These are phyloP conservation scores for Corbicula japonica DNA, from an alignment of 2,888 invertebrate genomes.

Conservation along the genomic window DNA sequence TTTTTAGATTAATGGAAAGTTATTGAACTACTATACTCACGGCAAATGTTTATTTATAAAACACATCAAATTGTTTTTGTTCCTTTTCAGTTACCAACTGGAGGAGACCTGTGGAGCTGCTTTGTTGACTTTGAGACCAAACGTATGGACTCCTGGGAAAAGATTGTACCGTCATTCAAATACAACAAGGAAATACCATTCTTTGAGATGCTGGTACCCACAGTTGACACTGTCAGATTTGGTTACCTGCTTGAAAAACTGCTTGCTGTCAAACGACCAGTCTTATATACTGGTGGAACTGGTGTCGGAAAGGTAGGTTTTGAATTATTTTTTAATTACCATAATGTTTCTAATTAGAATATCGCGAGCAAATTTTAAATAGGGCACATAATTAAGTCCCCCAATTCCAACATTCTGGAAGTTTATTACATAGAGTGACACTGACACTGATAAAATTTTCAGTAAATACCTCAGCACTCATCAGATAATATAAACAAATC, in stretches of 20 bases:
- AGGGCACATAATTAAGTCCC: no score
- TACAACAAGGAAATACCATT: conserved; percentile 92
- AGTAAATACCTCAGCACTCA: no score
- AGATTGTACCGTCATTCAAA: conserved; percentile 91
- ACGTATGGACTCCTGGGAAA: conserved; percentile 92
- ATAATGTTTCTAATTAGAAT: no score
- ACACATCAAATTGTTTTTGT: no score
- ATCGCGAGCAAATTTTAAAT: no score
- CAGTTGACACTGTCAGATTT: conserved; percentile 95
- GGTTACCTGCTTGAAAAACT: conserved; percentile 93
- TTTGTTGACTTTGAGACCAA: conserved; percentile 91
- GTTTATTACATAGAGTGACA: no score
- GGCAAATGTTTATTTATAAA: no score
- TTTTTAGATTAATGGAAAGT: no score
- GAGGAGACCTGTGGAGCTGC: conserved; percentile 92
- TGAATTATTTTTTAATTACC: background rate
- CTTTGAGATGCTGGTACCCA: conserved; percentile 96
- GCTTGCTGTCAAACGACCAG: conserved; percentile 91
- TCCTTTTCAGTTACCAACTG: conserved; percentile 90
- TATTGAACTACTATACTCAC: no score
- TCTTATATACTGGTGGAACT: conserved; percentile 96
- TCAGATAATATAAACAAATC: no score
- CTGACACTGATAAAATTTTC: no score
- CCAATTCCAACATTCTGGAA: no score
- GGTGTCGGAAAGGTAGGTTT: conserved; percentile 92